phyloP scores from a whole-genome alignment of 1,140 invertebrate genomes.

The Rhagoletis pomonella region DNA sequence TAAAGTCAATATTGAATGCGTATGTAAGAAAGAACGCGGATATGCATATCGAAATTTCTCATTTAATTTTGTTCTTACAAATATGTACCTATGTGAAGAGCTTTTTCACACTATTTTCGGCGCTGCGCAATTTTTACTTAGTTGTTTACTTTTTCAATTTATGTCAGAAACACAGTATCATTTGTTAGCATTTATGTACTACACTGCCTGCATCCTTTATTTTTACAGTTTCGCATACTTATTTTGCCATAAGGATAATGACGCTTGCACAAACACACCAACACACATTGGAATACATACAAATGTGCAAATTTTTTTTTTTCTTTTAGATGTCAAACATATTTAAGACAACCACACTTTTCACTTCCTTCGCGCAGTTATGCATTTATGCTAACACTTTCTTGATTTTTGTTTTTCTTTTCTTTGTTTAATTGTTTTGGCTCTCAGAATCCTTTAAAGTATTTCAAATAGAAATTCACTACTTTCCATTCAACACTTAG shows the following conservation, averaged over 20 bases:
- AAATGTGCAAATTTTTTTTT: not conserved
- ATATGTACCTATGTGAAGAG: not conserved
- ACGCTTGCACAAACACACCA: constrained; percentile 20
- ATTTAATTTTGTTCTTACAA: not conserved
- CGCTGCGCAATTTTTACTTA: not conserved
- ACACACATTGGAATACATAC: not conserved
- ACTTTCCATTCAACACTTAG: not conserved
- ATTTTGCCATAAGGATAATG: constrained; percentile 39
- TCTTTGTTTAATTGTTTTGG: not conserved
- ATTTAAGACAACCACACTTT: constrained; percentile 20
- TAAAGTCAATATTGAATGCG: too few species aligned
- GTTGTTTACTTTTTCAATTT: not conserved
- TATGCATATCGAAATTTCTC: too few species aligned
- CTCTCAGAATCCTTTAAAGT: not conserved
- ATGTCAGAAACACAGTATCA: not conserved
- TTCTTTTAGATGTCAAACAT: not conserved
- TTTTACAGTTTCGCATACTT: not conserved
- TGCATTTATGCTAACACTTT: not conserved
- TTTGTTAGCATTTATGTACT: not conserved
- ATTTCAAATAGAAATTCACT: not conserved
- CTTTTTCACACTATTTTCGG: not conserved
- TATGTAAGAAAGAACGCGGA: too few species aligned
- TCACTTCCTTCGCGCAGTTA: not conserved
- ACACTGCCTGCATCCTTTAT: not conserved
- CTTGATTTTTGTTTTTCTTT: not conserved